phyloP scores from a whole-genome alignment of 2,888 invertebrate genomes.

The Aspidapion aeneum region DNA sequence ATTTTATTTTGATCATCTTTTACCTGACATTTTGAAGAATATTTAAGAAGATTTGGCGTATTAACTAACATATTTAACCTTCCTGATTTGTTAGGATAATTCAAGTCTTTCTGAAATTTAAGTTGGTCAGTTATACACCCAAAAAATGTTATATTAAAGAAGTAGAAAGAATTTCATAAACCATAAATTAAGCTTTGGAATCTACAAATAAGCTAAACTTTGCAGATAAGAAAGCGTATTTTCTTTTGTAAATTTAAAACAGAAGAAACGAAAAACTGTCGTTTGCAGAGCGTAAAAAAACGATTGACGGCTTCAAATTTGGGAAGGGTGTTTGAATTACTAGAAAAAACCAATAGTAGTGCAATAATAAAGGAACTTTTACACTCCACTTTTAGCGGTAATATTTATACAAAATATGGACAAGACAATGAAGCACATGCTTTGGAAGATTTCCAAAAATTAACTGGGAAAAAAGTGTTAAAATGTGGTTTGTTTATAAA shows the following conservation, averaged over 20 bases:
- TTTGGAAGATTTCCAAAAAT: slow-evolving; percentile 26
- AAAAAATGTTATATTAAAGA: too few relatives aligned
- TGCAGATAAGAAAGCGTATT: too few relatives aligned
- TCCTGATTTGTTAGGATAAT: too few relatives aligned
- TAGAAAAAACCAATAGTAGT: slow-evolving; percentile 23
- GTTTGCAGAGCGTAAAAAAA: too few relatives aligned
- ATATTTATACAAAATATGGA: slow-evolving; percentile 30
- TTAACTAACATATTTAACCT: not conserved
- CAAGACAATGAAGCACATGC: slow-evolving; percentile 30
- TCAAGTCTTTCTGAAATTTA: too few relatives aligned
- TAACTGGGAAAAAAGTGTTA: slow-evolving; percentile 22
- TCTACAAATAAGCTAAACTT: too few relatives aligned
- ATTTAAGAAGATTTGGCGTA: too few relatives aligned
- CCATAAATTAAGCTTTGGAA: too few relatives aligned
- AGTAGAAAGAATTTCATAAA: too few relatives aligned
- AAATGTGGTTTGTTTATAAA: slow-evolving; percentile 32
- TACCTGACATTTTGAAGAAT: slow-evolving; percentile 28
- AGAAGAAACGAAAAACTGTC: too few relatives aligned
- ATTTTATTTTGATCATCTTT: slow-evolving; percentile 33
- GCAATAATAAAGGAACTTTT: slow-evolving; percentile 28
- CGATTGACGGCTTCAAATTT: too few relatives aligned
- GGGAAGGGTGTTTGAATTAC: not conserved
- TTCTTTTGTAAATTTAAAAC: too few relatives aligned
- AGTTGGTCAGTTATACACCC: not conserved
- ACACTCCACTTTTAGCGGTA: slow-evolving; percentile 30